A percentile compares a stretch with the other conserved stretches of the same genome.
These are phyloP conservation scores for Adrianichthys oophorus DNA, from an alignment of 2,797 vertebrate genomes.

Conservation along the genomic window DNA sequence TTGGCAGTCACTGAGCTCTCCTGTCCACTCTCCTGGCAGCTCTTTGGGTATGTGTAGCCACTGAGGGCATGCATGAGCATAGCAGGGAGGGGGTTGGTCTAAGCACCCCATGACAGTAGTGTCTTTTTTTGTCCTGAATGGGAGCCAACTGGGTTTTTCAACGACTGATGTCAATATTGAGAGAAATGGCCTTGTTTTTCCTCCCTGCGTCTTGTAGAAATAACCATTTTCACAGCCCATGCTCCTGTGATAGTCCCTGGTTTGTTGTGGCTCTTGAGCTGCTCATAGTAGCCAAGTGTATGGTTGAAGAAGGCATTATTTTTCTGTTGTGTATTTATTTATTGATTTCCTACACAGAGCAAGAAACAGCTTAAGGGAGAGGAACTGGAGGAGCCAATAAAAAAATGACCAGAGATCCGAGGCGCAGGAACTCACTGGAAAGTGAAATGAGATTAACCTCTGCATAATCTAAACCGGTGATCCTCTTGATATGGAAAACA, in stretches of 20 bases:
- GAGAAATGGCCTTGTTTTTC: no score
- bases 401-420: slow-evolving; percentile 47
- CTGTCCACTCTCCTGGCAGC: slow-evolving; percentile 66
- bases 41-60: slow-evolving; percentile 65
- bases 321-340: slow-evolving; percentile 40
- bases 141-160: no score
- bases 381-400: slow-evolving; percentile 48
- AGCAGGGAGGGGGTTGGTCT: slow-evolving; percentile 37
- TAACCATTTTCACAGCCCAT: no score
- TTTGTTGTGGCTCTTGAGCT: slow-evolving; percentile 37
- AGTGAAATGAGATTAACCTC: slow-evolving; percentile 51
- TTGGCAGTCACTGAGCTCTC: slow-evolving; percentile 70
- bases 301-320: slow-evolving; percentile 23
- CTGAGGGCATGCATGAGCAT: slow-evolving; percentile 60
- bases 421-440: slow-evolving; percentile 44
- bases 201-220: no score
- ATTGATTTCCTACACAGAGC: slow-evolving; percentile 65
- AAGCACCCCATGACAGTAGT: slow-evolving; percentile 42
- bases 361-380: slow-evolving; percentile 48
- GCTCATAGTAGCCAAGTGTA: slow-evolving; percentile 28
- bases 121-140: slow-evolving; percentile 34
- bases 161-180: no score
- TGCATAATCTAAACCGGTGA: slow-evolving; percentile 29
- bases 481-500: slow-evolving; percentile 43
- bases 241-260: slow-evolving; percentile 1